A percentile compares a stretch with the other conserved stretches of the same genome.
Conservation (phyloP, 2,113 vertebrate species). For the Psettodes erumei region DNA sequence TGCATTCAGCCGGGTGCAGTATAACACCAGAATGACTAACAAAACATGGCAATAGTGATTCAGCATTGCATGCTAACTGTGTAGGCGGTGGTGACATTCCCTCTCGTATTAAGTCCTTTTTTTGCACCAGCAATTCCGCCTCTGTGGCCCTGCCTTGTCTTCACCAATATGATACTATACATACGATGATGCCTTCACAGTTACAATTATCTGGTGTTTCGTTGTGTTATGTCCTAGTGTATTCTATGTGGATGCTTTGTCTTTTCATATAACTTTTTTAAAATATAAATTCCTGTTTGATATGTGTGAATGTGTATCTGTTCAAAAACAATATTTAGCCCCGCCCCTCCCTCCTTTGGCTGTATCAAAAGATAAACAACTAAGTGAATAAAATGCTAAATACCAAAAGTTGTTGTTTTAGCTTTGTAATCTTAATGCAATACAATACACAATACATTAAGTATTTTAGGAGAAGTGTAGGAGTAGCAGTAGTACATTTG, state of each 20-base stretch:
- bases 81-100: slow-evolving; percentile 48
- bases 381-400: slow-evolving; percentile 62
- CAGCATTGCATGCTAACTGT: slow-evolving; percentile 65
- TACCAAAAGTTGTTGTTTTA: slow-evolving; percentile 9
- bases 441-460: not conserved
- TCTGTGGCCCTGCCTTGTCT: slow-evolving; percentile 47
- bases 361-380: slow-evolving; percentile 77
- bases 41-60: slow-evolving; percentile 42
- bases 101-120: slow-evolving; percentile 60
- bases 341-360: slow-evolving; percentile 61
- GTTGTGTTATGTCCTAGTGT: slow-evolving; percentile 53
- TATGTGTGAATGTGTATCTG: slow-evolving; percentile 80
- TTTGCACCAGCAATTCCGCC: slow-evolving; percentile 51
- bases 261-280: slow-evolving; percentile 69
- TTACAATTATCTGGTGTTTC: slow-evolving; percentile 60
- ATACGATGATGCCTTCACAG: slow-evolving; percentile 49
- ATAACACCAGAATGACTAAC: slow-evolving; percentile 43
- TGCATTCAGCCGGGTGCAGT: slow-evolving; percentile 40
- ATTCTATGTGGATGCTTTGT: slow-evolving; percentile 64
- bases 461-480: not conserved
- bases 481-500: too few relatives aligned
- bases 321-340: slow-evolving; percentile 73
- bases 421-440: not conserved
- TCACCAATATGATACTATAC: slow-evolving; percentile 50
- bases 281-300: slow-evolving; percentile 73